Evolutionary conservation across 2,888 invertebrate genomes (phyloP).

Genomic region (Idaea dimidiata): DNA sequence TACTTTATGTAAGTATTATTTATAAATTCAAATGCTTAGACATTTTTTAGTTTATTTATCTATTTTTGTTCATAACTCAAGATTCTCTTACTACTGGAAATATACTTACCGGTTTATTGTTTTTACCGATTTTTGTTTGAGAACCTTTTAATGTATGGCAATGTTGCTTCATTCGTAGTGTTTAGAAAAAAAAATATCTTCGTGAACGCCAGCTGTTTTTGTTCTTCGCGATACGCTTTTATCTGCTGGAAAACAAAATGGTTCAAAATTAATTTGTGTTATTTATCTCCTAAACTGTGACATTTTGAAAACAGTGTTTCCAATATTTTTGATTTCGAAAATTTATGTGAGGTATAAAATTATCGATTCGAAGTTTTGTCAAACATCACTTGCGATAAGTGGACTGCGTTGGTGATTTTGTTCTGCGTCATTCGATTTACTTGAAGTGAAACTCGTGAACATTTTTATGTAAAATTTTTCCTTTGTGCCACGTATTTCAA

Average conservation of each 20-base stretch:
- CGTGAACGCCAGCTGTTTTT: conserved; percentile 75
- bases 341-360: conserved; percentile 50
- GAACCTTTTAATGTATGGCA: conserved; percentile 20
- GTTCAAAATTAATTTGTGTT: conserved; percentile 76
- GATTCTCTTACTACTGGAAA: too few species aligned
- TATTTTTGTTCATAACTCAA: too few species aligned
- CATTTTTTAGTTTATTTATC: too few species aligned
- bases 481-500: conserved; percentile 25
- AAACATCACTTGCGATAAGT: conserved; percentile 57
- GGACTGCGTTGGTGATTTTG: conserved; percentile 58
- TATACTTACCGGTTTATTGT: conserved; percentile 17
- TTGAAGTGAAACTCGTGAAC: conserved; percentile 28
- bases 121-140: conserved; percentile 18
- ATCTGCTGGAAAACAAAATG: conserved; percentile 63
- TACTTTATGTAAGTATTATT: too few species aligned
- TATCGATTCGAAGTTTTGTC: conserved; percentile 69
- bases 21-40: too few species aligned
- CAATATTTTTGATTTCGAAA: conserved; percentile 46
- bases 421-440: conserved; percentile 62
- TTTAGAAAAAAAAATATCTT: conserved; percentile 46
- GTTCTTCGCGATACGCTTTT: conserved; percentile 59
- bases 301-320: conserved; percentile 57
- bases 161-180: conserved; percentile 17
- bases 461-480: conserved; percentile 8
- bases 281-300: conserved; percentile 54